Percentiles rank a stretch among this genome's conserved stretches.
Evolutionary conservation across 2,888 invertebrate species (phyloP).

Genomic region (Stenchaetothrips biformis): DNA sequence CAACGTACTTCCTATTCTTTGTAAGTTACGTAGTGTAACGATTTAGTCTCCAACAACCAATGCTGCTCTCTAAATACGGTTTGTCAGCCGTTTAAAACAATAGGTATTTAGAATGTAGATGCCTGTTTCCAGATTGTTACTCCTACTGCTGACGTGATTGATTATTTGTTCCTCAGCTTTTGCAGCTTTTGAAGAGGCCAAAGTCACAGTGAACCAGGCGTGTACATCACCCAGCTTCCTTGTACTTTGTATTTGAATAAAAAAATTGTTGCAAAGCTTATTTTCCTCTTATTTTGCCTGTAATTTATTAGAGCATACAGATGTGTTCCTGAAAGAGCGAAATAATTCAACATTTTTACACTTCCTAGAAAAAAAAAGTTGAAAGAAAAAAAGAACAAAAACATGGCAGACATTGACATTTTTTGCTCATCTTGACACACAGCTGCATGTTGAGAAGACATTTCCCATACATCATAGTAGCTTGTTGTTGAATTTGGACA

Average conservation of each 20-base stretch:
- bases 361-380: no score
- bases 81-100: not conserved
- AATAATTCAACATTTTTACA: no score
- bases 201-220: not conserved
- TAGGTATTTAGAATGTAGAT: not conserved
- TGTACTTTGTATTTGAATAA: not conserved
- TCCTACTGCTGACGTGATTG: not conserved
- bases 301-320: not conserved
- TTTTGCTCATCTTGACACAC: not conserved
- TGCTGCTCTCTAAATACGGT: not conserved
- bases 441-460: not conserved
- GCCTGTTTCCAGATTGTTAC: not conserved
- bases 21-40: not conserved
- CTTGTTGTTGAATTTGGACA: not conserved
- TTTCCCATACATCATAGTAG: not conserved
- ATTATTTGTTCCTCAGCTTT: not conserved
- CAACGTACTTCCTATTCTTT: no score
- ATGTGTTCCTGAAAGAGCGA: not conserved
- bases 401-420: no score
- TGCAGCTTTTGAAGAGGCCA: constrained; percentile 7
- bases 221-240: constrained; percentile 1
- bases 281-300: not conserved
- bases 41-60: not conserved
- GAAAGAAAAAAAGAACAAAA: no score
- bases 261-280: not conserved